Evolutionary conservation across 2,113 vertebrate genomes (phyloP).

Genomic region (Pachyramphus minor): DNA sequence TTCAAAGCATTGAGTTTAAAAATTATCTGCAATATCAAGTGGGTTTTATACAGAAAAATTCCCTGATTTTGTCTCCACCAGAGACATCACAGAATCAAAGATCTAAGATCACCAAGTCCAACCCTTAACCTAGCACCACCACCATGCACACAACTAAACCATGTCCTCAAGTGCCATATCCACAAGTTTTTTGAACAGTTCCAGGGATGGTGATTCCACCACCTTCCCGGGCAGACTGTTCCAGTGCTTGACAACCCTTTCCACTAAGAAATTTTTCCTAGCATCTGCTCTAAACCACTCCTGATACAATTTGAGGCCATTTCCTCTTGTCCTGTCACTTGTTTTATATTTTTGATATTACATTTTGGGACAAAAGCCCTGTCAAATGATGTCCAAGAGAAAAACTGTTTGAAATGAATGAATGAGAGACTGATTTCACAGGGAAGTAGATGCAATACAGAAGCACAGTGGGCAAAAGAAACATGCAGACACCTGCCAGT

Average conservation of each 20-base stretch:
- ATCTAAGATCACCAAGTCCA: not conserved
- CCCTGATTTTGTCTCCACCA: not conserved
- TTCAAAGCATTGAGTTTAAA: not conserved
- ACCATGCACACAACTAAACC: not conserved
- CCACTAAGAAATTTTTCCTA: not conserved
- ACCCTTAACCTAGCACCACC: not conserved
- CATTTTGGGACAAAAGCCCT: not conserved
- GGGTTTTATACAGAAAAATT: not conserved
- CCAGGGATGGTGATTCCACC: not conserved
- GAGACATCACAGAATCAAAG: not conserved
- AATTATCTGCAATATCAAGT: not conserved
- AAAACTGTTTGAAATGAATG: not conserved
- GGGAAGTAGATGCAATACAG: not conserved
- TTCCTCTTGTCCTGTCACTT: not conserved
- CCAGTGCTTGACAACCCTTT: not conserved
- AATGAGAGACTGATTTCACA: not conserved
- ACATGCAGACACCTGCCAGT: not conserved
- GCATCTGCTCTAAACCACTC: not conserved
- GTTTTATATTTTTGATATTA: not conserved
- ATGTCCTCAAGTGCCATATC: not conserved
- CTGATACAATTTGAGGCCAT: not conserved
- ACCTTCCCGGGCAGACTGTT: not conserved
- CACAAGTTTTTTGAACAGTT: not conserved
- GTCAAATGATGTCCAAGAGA: not conserved
- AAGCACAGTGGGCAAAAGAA: not conserved